Evolutionary conservation across 2,797 vertebrate species (phyloP), one percentile per base, ranked within the genome.

Genomic region (Acanthurus tractus): DNA sequence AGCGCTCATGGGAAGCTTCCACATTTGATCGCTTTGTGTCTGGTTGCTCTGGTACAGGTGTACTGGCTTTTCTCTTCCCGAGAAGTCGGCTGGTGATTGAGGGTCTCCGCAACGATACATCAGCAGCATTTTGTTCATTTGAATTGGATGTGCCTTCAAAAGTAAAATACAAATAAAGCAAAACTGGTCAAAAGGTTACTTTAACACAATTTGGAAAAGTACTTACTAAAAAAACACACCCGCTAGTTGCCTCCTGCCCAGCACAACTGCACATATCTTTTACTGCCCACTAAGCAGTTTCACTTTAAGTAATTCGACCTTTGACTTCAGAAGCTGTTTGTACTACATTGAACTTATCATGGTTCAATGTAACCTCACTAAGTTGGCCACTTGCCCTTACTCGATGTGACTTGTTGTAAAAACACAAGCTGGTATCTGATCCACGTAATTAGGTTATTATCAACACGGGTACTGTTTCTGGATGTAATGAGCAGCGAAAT

Each of bases 1-100:
- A 22, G 5, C 0, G 25, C 34, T 56, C 40, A 13, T 0, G 0
- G 5, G 68, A 52, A 59, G 69, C 61, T 22, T 64, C 69, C 25
- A 50, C 73, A 14, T 68, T 59, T 23, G 63, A 23, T 55, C 83
- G 81, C 74, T 92, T 94, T 38, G 64, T 11, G 29, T 71, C 70
- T 20, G 88, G 86, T 34, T 81, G 80, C 29, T 81, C 89, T 49
- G 69, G 42, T 15, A 75, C 68, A 10, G 81, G 29, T 0, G 87
- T 56, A 50, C 83, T 87, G 71, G 89, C 90, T 65, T 93, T 93
- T 44, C 95, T 93, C 79, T 96, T 96, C 22, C 94, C 92, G 0
- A 94, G 92, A 42, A 91, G 65, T 36, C 79, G 76, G 54, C 85
- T 90, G 20, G 84, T 15, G 56, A 91, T 68, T 2, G 85, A 82